These are phyloP conservation scores for Cheilosia variabilis DNA, from an alignment of 2,888 invertebrate genomes.

Conservation along the genomic window DNA sequence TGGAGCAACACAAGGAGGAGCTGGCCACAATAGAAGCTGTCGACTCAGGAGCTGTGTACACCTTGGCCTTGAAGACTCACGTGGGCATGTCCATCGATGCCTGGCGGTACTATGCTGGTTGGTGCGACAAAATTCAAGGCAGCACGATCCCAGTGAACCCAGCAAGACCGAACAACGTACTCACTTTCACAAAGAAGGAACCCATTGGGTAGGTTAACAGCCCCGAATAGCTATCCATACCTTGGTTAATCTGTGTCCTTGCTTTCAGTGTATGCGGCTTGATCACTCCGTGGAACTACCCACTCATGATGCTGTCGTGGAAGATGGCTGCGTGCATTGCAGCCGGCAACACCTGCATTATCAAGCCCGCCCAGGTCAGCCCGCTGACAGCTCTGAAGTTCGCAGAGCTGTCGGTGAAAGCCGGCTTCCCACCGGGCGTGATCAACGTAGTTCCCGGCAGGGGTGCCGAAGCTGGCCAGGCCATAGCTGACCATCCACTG, in stretches of 20 bases:
- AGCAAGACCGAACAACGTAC: constrained; percentile 94
- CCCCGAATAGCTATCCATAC: no score
- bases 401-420: constrained; percentile 93
- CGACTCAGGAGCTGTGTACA: constrained; percentile 98
- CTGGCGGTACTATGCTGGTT: constrained; percentile 98
- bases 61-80: constrained; percentile 97
- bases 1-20: constrained; percentile 97
- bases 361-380: constrained; percentile 96
- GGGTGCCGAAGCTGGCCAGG: constrained; percentile 92
- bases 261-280: constrained; percentile 92
- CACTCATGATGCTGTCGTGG: constrained; percentile 99
- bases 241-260: background rate
- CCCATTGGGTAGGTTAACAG: constrained; percentile 90
- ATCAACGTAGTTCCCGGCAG: constrained; percentile 96
- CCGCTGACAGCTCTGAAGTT: constrained; percentile 97
- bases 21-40: constrained; percentile 96
- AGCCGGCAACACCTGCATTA: constrained; percentile 97
- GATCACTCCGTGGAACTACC: constrained; percentile 99
- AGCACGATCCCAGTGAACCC: constrained; percentile 95
- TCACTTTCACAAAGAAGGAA: constrained; percentile 94
- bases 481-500: constrained; percentile 92
- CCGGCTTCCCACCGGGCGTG: constrained; percentile 98
- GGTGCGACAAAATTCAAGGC: constrained; percentile 98
- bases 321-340: constrained; percentile 99
- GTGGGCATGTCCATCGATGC: constrained; percentile 99